Base-by-base conservation (phyloP, 2,888 invertebrate species). In the Microdon myrmicae region DNA sequence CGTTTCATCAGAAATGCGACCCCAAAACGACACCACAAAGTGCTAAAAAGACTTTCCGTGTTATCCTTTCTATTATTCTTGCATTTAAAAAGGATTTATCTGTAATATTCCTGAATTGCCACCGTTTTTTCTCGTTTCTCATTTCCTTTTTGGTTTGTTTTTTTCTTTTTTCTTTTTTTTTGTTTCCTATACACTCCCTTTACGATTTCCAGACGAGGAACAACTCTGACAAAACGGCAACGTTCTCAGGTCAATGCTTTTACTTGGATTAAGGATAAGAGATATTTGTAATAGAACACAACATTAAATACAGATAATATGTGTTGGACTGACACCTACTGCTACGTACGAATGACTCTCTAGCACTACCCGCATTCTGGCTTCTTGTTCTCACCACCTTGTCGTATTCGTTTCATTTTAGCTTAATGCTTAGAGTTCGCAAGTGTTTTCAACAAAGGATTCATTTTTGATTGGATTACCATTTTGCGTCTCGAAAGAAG, bases 81-180 rank as follows among this genome's bases (percentile, higher is more conserved):
- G 47, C 64, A 58, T 58, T 58, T 64, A 64, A 64, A 64, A 56
- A 53, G 64, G 58, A 64, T 64, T 64, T 58, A 58, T 64, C 41
- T 64, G 64, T 53, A 53, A 64, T 58, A 64, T 58, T 53, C 56
- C 29, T 44, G 41, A 64, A 64, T 58, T 64, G 58, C 53, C 51
- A 47, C 56, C 47, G 39, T 58, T 45, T 43, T 32, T 41, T 48
- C 22, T 43, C 9, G 13, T 32, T 8, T 16, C 10, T 29, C n/a
- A n/a, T n/a, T n/a, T n/a, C n/a, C n/a, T n/a, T n/a, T n/a, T n/a
- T n/a, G n/a, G n/a, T n/a, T n/a, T n/a, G n/a, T n/a, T n/a, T n/a
- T n/a, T n/a, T n/a, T n/a, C n/a, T n/a, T n/a, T n/a, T n/a, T n/a
- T n/a, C n/a, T n/a, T n/a, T n/a, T n/a, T n/a, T n/a, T n/a, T n/a